These are phyloP conservation scores for Hylyphantes graminicola DNA, from an alignment of 1,140 invertebrate genomes.

Conservation along the genomic window DNA sequence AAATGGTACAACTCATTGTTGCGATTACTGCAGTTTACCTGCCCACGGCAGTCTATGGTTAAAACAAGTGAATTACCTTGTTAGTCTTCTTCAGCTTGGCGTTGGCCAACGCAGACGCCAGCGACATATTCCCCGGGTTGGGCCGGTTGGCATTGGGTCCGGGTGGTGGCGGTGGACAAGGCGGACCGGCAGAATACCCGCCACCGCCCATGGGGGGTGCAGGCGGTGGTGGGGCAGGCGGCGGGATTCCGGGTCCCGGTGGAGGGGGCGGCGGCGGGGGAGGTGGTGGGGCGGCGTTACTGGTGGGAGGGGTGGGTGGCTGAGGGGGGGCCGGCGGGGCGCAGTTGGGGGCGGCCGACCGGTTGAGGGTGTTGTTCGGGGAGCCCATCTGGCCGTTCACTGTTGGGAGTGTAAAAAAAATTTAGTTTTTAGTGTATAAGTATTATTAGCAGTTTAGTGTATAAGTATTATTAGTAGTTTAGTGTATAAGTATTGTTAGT, in stretches of 20 bases:
- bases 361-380: conserved; percentile 52
- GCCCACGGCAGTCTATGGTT: neutral
- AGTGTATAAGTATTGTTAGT: too few relatives aligned
- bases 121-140: conserved; percentile 71
- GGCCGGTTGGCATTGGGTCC: conserved; percentile 16
- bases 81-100: conserved; percentile 82
- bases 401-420: too few relatives aligned
- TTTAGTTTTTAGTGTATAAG: too few relatives aligned
- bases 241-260: conserved; percentile 44
- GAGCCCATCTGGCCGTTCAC: conserved; percentile 42
- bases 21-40: neutral
- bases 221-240: conserved; percentile 12
- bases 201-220: neutral
- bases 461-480: too few relatives aligned
- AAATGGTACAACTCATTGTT: neutral
- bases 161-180: conserved; percentile 46
- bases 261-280: conserved; percentile 65
- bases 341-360: conserved; percentile 58
- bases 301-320: conserved; percentile 63
- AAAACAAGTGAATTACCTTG: conserved; percentile 10
- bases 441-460: too few relatives aligned
- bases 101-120: conserved; percentile 88
- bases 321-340: conserved; percentile 63
- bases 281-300: conserved; percentile 69
- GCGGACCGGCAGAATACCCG: conserved; percentile 10